These are phyloP conservation scores for Sterrhoptilus dennistouni DNA, from an alignment of 2,113 vertebrate genomes.

Conservation along the genomic window DNA sequence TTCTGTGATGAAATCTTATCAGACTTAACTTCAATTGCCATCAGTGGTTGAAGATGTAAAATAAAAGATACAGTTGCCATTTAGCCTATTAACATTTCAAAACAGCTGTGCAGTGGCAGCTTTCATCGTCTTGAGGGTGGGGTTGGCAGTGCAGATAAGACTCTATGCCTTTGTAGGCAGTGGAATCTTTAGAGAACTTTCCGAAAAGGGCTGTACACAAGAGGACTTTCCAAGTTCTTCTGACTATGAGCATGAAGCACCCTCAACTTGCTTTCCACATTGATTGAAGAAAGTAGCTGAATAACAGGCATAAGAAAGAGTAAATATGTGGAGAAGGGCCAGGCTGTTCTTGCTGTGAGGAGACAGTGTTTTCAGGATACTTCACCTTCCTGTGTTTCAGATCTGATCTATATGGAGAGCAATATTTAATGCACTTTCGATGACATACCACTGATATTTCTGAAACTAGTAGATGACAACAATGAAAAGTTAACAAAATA, in stretches of 20 bases:
- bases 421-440: background rate
- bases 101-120: background rate
- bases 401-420: background rate
- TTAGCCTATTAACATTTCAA: background rate
- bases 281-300: background rate
- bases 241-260: background rate
- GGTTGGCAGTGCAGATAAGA: background rate
- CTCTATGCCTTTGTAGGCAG: background rate
- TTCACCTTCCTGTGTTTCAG: background rate
- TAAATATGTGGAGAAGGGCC: background rate
- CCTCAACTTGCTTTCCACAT: background rate
- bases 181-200: background rate
- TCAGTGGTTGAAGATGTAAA: background rate
- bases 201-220: rapidly evolving
- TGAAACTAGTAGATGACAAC: background rate
- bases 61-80: background rate
- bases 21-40: background rate
- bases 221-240: background rate
- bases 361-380: background rate
- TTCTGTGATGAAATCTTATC: background rate
- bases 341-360: background rate
- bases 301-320: background rate
- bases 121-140: rapidly evolving
- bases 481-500: background rate
- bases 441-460: background rate